phyloP scores from a whole-genome alignment of 2,797 vertebrate genomes.

The Scolopax rusticola region DNA sequence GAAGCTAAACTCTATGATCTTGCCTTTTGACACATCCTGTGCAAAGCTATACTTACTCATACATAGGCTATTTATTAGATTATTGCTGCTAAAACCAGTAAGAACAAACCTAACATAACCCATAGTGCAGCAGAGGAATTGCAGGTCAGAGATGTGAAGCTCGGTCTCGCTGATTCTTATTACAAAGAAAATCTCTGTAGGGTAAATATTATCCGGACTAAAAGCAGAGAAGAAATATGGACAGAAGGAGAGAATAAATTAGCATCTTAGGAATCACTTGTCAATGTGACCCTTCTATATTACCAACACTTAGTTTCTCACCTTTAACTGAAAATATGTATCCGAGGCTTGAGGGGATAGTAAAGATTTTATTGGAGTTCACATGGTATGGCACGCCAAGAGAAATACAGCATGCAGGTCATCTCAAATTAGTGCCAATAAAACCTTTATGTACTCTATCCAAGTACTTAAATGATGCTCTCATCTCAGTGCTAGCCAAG shows the following conservation, averaged over 20 bases:
- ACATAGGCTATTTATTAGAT: background rate
- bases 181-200: background rate
- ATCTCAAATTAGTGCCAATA: background rate
- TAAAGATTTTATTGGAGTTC: slow-evolving; percentile 15
- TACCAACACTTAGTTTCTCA: background rate
- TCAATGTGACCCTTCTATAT: background rate
- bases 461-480: background rate
- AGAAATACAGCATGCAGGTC: background rate
- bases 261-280: background rate
- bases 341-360: background rate
- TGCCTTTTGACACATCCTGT: background rate
- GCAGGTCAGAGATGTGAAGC: background rate
- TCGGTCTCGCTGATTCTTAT: background rate
- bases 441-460: background rate
- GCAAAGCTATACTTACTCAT: background rate
- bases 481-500: background rate
- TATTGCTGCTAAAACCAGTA: background rate
- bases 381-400: background rate
- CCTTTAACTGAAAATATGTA: background rate
- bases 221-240: background rate
- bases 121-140: background rate
- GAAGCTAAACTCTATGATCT: background rate
- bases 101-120: background rate
- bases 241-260: slow-evolving; percentile 14
- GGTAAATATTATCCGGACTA: background rate